Conservation (phyloP, 2,113 vertebrate genomes). For the rat (Rattus norvegicus) region DNA sequence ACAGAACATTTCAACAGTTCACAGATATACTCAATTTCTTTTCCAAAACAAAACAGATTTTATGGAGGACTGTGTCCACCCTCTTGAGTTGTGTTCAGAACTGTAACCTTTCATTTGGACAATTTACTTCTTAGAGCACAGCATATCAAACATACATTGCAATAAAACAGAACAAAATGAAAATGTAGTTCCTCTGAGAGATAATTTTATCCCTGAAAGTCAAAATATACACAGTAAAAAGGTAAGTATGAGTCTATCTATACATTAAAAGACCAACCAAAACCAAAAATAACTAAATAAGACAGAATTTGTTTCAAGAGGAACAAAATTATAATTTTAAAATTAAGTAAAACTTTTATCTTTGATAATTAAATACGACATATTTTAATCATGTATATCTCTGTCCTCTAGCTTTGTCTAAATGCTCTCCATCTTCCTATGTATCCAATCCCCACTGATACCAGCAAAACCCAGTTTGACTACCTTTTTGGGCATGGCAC, state of each 20-base stretch:
- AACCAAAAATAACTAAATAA: neutral
- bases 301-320: slow-evolving; percentile 6
- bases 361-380: neutral
- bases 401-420: neutral
- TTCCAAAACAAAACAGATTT: slow-evolving; percentile 40
- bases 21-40: neutral
- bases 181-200: neutral
- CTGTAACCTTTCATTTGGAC: neutral
- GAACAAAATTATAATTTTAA: slow-evolving; percentile 50
- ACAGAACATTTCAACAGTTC: neutral
- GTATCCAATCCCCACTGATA: neutral
- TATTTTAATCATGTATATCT: neutral
- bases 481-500: too few species aligned
- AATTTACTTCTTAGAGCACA: neutral
- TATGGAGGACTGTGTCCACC: neutral
- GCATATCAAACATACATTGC: neutral
- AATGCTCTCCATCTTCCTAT: neutral
- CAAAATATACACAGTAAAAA: slow-evolving; percentile 41
- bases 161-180: neutral
- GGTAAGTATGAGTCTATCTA: neutral
- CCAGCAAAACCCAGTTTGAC: neutral
- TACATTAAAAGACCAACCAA: neutral
- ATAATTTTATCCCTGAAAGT: slow-evolving; percentile 37
- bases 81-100: neutral
- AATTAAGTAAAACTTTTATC: neutral